Percentiles rank a stretch among this genome's conserved stretches.
phyloP scores from a whole-genome alignment of 2,888 invertebrate species.

The Polyommatus icarus region DNA sequence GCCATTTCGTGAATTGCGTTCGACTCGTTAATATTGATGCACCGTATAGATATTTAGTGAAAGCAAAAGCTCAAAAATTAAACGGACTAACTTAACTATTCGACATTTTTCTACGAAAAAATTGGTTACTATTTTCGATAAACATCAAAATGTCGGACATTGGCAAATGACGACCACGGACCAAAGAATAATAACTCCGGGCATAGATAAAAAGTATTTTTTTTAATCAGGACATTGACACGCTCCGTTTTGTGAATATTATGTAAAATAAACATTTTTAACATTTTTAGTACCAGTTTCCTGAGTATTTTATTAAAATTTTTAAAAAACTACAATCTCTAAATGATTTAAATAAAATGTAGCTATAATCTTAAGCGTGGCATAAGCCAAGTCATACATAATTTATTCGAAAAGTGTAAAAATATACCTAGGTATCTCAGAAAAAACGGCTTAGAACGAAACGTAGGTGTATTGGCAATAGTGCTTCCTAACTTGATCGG shows the following conservation, averaged over 20 bases:
- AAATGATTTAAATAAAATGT: not conserved
- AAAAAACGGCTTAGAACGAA: constrained; percentile 52
- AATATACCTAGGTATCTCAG: not conserved
- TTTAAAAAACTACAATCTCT: not conserved
- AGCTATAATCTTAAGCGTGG: not conserved
- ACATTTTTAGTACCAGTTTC: not conserved
- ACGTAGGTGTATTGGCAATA: constrained; percentile 52
- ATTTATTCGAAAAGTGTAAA: not conserved
- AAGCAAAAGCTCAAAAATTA: not conserved
- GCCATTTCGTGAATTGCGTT: constrained; percentile 64
- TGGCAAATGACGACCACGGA: not conserved
- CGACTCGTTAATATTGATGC: constrained; percentile 30
- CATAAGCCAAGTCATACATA: not conserved
- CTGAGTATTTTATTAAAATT: not conserved
- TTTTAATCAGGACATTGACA: constrained; percentile 37
- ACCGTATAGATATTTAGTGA: constrained; percentile 32
- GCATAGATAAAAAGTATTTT: constrained; percentile 62
- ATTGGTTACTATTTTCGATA: not conserved
- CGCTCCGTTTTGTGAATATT: constrained; percentile 31
- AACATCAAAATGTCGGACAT: constrained; percentile 1
- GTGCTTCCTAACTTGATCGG: constrained; percentile 59
- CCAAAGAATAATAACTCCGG: not conserved
- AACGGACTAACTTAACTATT: not conserved
- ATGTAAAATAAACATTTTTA: not conserved
- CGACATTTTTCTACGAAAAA: not conserved